Evolutionary conservation across 2,113 vertebrate genomes (phyloP).

Genomic region (Chascanopsetta lugubris): DNA sequence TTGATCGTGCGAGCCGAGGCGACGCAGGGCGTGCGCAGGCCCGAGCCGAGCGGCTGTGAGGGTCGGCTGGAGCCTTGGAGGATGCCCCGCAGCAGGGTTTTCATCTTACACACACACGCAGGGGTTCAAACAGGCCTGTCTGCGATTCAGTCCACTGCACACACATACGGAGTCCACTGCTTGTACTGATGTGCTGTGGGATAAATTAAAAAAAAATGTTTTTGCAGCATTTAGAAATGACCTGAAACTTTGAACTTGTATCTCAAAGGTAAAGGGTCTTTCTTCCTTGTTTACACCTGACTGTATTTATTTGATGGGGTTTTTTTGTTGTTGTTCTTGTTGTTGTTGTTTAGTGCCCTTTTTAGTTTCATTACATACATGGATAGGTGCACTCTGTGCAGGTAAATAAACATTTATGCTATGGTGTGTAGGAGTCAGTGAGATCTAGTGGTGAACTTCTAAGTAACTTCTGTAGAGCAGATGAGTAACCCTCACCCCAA

Average conservation of each 20-base stretch:
- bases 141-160: neutral
- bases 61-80: conserved; percentile 47
- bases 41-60: conserved; percentile 22
- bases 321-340: too few species aligned
- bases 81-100: conserved; percentile 29
- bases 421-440: too few species aligned
- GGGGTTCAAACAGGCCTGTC: conserved; percentile 4
- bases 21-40: conserved; percentile 1
- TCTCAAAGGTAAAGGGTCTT: neutral
- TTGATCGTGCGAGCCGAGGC: conserved; percentile 10
- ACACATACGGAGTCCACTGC: conserved; percentile 10
- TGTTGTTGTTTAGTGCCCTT: too few species aligned
- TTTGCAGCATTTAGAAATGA: neutral
- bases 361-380: too few species aligned
- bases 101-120: conserved; percentile 12
- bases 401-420: too few species aligned
- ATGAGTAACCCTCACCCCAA: too few species aligned
- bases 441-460: too few species aligned
- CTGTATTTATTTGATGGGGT: neutral
- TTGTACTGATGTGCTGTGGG: neutral
- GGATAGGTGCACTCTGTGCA: too few species aligned
- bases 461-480: too few species aligned
- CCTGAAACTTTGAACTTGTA: neutral
- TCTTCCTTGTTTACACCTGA: neutral
- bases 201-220: neutral